Evolutionary conservation across 2,113 vertebrate species (phyloP).

Genomic region (Dipodomys merriami): DNA sequence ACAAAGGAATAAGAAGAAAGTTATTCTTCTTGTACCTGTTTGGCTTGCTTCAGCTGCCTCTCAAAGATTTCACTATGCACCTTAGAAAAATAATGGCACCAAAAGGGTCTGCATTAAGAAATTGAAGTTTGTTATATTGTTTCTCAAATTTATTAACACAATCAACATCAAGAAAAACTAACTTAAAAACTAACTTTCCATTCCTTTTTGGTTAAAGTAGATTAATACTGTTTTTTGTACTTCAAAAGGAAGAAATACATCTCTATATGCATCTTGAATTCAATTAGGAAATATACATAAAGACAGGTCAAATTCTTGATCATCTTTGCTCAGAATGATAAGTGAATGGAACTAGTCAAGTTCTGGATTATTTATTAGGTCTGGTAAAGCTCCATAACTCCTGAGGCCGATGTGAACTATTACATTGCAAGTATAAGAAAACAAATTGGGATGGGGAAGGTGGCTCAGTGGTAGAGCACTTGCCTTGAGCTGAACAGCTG

Average conservation of each 20-base stretch:
- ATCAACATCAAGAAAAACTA: background rate
- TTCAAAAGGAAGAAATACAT: conserved; percentile 15
- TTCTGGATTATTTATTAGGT: conserved; percentile 22
- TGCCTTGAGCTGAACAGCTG: no score
- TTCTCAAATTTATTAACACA: conserved; percentile 22
- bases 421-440: conserved; percentile 1
- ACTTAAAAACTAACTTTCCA: background rate
- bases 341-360: conserved; percentile 25
- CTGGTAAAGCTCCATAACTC: background rate
- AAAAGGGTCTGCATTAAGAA: conserved; percentile 11
- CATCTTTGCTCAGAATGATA: conserved; percentile 31
- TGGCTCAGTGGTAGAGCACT: no score
- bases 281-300: conserved; percentile 27
- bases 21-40: conserved; percentile 22
- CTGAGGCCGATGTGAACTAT: background rate
- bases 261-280: background rate
- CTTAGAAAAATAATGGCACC: conserved; percentile 28
- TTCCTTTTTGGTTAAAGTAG: background rate
- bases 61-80: background rate
- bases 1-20: conserved; percentile 13
- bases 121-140: conserved; percentile 8
- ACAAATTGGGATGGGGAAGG: background rate
- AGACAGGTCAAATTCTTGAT: conserved; percentile 11
- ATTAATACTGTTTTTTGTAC: conserved; percentile 23
- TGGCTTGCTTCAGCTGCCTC: conserved; percentile 32